Evolutionary conservation across 2,797 vertebrate species (phyloP).

Genomic region (Phrynocephalus forsythii): DNA sequence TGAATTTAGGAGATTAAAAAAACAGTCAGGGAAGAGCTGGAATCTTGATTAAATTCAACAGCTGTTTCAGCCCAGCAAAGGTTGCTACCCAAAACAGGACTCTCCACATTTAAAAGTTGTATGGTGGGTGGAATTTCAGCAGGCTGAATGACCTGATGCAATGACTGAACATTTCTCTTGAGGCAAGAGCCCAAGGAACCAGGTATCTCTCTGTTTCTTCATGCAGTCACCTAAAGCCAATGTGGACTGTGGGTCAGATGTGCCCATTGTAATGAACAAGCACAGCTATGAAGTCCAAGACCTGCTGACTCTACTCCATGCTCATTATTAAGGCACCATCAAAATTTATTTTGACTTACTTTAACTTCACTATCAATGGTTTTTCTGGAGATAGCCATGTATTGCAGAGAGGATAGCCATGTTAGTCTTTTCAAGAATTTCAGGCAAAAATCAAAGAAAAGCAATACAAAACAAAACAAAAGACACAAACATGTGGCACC

Average conservation of each 20-base stretch:
- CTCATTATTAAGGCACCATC: neutral
- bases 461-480: too few relatives aligned
- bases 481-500: too few relatives aligned
- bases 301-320: neutral
- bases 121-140: too few relatives aligned
- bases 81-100: too few relatives aligned
- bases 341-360: neutral
- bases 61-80: neutral
- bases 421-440: too few relatives aligned
- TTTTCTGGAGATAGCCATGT: neutral
- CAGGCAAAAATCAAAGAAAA: too few relatives aligned
- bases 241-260: neutral
- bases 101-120: too few relatives aligned
- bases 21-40: neutral
- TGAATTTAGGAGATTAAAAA: neutral
- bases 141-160: too few relatives aligned
- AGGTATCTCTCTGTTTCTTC: too few relatives aligned
- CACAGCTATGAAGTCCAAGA: neutral
- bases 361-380: neutral
- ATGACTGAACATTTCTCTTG: too few relatives aligned
- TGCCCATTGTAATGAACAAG: neutral
- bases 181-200: too few relatives aligned
- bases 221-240: neutral
- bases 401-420: too few relatives aligned
- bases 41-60: neutral